Conservation (phyloP, 2,797 vertebrate genomes). For the Esox masquinongy region DNA sequence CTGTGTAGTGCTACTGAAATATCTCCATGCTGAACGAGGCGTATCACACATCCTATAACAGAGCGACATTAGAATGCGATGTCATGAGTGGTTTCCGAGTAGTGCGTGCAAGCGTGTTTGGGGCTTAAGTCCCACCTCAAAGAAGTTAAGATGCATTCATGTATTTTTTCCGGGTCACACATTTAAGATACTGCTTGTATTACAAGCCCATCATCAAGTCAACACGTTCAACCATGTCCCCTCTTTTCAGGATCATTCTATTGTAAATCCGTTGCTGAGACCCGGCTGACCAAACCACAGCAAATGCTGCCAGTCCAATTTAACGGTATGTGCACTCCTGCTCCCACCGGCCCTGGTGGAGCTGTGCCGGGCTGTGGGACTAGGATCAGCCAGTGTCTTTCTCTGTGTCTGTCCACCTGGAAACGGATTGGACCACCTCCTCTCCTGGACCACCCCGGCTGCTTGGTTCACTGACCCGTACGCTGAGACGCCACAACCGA, state of each 20-base stretch:
- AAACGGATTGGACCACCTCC: neutral
- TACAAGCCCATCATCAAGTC: neutral
- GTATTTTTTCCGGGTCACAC: neutral
- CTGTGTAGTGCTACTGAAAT: neutral
- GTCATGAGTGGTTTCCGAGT: neutral
- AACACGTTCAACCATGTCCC: neutral
- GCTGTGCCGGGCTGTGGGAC: neutral
- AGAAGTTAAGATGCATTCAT: neutral
- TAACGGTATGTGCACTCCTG: neutral
- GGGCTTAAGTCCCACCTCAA: neutral
- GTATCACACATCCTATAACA: neutral
- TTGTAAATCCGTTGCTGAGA: neutral
- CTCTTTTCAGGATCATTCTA: neutral
- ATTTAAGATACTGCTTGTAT: neutral
- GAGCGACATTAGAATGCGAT: neutral
- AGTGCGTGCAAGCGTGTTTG: neutral
- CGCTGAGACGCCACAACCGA: neutral
- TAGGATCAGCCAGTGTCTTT: neutral
- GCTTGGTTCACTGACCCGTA: neutral
- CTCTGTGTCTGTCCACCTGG: slow-evolving; percentile 3
- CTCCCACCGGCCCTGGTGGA: slow-evolving; percentile 4
- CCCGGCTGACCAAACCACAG: neutral
- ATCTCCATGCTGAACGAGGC: neutral
- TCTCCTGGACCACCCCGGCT: neutral
- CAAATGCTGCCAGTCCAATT: neutral